Conservation (phyloP, 1,140 invertebrate species). For the Trinorchestia longiramus region DNA sequence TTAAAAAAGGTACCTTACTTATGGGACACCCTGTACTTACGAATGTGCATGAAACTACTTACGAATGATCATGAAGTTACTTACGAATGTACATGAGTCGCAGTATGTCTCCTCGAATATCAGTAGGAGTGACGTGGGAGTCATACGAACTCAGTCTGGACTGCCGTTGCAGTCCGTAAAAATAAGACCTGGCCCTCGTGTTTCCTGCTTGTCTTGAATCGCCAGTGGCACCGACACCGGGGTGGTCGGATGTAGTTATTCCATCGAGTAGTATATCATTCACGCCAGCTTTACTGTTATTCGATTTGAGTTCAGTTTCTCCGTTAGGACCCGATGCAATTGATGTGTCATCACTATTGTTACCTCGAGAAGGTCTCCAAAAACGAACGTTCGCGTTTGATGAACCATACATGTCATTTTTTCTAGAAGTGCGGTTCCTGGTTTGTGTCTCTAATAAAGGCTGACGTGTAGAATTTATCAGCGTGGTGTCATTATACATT, state of each 20-base stretch:
- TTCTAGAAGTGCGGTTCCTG: neutral
- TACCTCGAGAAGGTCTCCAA: neutral
- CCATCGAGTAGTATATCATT: neutral
- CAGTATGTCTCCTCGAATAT: slow-evolving; percentile 47
- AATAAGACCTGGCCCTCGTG: neutral
- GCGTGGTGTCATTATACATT: neutral
- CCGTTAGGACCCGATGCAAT: neutral
- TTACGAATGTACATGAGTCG: slow-evolving; percentile 53
- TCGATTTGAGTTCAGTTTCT: neutral
- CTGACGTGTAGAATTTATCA: neutral
- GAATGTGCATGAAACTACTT: no score
- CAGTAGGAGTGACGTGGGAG: neutral
- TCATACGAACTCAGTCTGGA: neutral
- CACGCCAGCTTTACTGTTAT: neutral
- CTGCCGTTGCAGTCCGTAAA: neutral
- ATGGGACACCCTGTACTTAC: no score
- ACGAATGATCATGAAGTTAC: no score
- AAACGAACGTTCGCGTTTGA: neutral
- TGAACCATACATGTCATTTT: neutral
- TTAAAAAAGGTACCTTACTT: no score
- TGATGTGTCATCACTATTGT: neutral
- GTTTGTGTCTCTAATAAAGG: neutral
- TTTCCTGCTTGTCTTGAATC: neutral
- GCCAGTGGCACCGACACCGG: neutral
- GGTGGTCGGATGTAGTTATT: neutral